A percentile compares a stretch with the other conserved stretches of the same genome.
Conservation (phyloP, 2,113 vertebrate genomes). For the Andinoacara biseriatus region DNA sequence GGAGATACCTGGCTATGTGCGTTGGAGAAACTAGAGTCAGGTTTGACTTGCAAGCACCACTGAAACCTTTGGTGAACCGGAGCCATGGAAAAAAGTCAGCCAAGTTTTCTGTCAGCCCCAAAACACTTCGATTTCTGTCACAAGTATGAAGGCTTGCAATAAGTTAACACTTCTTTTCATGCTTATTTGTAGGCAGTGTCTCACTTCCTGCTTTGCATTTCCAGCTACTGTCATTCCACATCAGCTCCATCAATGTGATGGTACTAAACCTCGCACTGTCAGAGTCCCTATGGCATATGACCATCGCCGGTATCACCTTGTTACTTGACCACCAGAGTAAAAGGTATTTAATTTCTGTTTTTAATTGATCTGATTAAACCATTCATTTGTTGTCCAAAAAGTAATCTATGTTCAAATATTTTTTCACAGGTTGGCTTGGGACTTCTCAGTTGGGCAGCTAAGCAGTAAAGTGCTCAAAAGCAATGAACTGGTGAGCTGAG, state of each 20-base stretch:
- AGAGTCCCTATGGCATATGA: constrained; percentile 96
- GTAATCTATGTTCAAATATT: background rate
- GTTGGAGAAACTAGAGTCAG: constrained; percentile 92
- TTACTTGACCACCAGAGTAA: constrained; percentile 88
- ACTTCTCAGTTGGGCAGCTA: constrained; percentile 88
- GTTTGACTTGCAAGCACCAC: constrained; percentile 85
- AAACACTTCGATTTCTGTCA: constrained; percentile 85
- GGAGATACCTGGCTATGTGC: constrained; percentile 91
- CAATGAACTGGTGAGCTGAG: constrained; percentile 89
- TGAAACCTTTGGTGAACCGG: constrained; percentile 41
- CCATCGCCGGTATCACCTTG: constrained; percentile 85
- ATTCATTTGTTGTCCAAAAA: background rate
- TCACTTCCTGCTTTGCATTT: constrained; percentile 17
- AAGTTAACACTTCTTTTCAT: background rate
- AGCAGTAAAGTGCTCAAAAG: constrained; percentile 97
- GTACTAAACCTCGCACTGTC: constrained; percentile 90
- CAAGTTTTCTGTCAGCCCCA: constrained; percentile 80
- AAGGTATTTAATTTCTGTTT: constrained; percentile 59
- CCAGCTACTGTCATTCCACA: constrained; percentile 90
- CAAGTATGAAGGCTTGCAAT: constrained; percentile 81
- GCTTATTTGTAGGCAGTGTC: background rate
- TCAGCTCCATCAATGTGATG: constrained; percentile 94
- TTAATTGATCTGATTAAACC: background rate
- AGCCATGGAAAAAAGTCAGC: constrained; percentile 61
- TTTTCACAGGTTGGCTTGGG: constrained; percentile 82